Evolutionary conservation across 2,888 invertebrate species (phyloP).

Genomic region (Monopis laevigella): DNA sequence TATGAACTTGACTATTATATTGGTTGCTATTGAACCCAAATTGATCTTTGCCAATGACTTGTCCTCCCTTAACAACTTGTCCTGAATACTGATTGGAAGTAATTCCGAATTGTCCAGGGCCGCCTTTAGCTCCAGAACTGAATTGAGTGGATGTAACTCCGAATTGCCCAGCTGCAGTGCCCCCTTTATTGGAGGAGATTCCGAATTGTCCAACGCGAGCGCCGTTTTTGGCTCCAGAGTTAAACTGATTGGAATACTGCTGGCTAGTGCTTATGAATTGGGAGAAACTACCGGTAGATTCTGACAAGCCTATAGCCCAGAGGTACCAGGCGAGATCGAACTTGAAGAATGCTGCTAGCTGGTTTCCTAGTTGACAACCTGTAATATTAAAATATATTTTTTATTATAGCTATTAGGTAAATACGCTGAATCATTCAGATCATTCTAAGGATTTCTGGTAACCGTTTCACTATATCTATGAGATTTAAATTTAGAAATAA

Average conservation of each 20-base stretch:
- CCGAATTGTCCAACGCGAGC: neutral
- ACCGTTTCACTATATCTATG: too few relatives aligned
- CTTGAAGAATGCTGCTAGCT: conserved; percentile 67
- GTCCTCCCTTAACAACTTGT: neutral
- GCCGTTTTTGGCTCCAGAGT: conserved; percentile 25
- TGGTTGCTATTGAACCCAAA: neutral
- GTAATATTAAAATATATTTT: conserved; percentile 22
- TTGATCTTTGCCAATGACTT: neutral
- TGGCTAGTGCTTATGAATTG: conserved; percentile 34
- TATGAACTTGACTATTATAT: too few relatives aligned
- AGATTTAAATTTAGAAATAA: too few relatives aligned
- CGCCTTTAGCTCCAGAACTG: neutral
- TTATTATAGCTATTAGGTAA: too few relatives aligned
- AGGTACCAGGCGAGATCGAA: conserved; percentile 70
- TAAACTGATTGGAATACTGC: conserved; percentile 28
- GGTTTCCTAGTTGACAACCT: conserved; percentile 65
- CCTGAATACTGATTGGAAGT: neutral
- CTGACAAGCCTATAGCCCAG: conserved; percentile 53
- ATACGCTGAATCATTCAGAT: too few relatives aligned
- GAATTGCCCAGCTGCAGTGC: conserved; percentile 7
- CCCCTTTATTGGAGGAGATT: neutral
- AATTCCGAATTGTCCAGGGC: neutral
- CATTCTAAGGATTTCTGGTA: too few relatives aligned
- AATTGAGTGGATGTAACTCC: neutral
- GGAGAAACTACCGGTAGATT: conserved; percentile 40